These are phyloP conservation scores for Alexandromys fortis DNA, from an alignment of 2,113 vertebrate genomes.

Conservation along the genomic window DNA sequence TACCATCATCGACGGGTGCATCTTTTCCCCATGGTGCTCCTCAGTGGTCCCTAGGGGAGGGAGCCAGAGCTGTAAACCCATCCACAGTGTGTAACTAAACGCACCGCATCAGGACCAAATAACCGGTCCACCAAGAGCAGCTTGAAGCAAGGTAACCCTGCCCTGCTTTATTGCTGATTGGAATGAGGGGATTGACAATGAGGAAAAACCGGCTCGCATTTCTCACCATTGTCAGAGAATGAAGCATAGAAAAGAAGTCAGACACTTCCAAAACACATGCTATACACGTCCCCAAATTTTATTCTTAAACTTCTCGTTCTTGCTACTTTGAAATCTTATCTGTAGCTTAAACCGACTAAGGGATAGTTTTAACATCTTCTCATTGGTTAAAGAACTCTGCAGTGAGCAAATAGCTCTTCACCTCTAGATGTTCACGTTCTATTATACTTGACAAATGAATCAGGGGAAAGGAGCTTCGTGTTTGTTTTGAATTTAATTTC, in stretches of 20 bases:
- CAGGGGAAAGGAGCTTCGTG: background rate
- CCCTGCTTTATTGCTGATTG: background rate
- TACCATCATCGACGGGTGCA: background rate
- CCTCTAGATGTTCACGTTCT: background rate
- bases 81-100: background rate
- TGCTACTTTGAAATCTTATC: slow-evolving; percentile 10
- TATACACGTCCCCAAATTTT: background rate
- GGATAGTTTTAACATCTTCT: background rate
- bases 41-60: slow-evolving; percentile 24
- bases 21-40: background rate
- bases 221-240: background rate
- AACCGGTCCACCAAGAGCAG: background rate
- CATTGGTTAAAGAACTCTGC: slow-evolving; percentile 1
- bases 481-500: background rate
- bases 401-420: background rate
- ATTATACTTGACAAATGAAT: background rate
- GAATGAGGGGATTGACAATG: background rate
- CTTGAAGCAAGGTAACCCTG: background rate
- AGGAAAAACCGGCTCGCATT: background rate
- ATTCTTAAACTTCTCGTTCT: background rate
- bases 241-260: background rate
- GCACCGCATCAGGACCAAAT: background rate
- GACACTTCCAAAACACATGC: background rate
- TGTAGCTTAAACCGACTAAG: slow-evolving; percentile 22
- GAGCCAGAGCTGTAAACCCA: background rate